Percentiles rank a stretch among this genome's conserved stretches.
These are phyloP conservation scores for Megaustenia siamemsis DNA, from an alignment of 2,888 invertebrate genomes.

Conservation along the genomic window DNA sequence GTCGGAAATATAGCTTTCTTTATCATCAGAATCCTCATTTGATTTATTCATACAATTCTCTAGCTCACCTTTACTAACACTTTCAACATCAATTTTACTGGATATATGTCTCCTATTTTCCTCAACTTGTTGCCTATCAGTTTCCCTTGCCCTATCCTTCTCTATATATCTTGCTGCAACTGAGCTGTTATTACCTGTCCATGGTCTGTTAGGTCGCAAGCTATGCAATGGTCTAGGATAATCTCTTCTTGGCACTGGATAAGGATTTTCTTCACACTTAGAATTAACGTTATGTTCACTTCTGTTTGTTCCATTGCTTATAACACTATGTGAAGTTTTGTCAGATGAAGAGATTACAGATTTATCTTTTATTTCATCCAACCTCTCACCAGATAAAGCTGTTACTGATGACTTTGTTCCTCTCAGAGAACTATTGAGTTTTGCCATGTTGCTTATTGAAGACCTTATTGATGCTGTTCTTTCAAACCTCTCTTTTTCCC, in stretches of 20 bases:
- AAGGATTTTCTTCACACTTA: background rate
- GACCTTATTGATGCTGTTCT: slow-evolving; percentile 94
- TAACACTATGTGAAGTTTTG: slow-evolving; percentile 56
- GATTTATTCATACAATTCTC: slow-evolving; percentile 28
- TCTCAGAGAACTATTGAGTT: slow-evolving; percentile 53
- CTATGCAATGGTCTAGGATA: slow-evolving; percentile 43
- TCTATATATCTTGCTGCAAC: background rate
- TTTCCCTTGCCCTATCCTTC: background rate
- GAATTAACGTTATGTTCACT: slow-evolving; percentile 40
- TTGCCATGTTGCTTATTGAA: slow-evolving; percentile 83
- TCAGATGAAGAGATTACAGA: slow-evolving; percentile 56
- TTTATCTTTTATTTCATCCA: slow-evolving; percentile 56
- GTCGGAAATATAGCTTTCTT: slow-evolving; percentile 57
- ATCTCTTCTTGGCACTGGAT: background rate
- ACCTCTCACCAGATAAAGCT: slow-evolving; percentile 62
- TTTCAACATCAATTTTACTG: slow-evolving; percentile 55
- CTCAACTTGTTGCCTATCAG: slow-evolving; percentile 29
- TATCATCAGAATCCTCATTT: slow-evolving; percentile 54
- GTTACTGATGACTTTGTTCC: slow-evolving; percentile 67
- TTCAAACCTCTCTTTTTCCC: slow-evolving; percentile 92
- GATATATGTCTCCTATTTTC: slow-evolving; percentile 8
- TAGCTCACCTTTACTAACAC: slow-evolving; percentile 55
- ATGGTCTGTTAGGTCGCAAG: slow-evolving; percentile 55
- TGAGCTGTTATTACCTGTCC: slow-evolving; percentile 10
- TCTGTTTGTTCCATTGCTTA: slow-evolving; percentile 34